Evolutionary conservation across 2,888 invertebrate species (phyloP).

Genomic region (Chelonus formosanus): DNA sequence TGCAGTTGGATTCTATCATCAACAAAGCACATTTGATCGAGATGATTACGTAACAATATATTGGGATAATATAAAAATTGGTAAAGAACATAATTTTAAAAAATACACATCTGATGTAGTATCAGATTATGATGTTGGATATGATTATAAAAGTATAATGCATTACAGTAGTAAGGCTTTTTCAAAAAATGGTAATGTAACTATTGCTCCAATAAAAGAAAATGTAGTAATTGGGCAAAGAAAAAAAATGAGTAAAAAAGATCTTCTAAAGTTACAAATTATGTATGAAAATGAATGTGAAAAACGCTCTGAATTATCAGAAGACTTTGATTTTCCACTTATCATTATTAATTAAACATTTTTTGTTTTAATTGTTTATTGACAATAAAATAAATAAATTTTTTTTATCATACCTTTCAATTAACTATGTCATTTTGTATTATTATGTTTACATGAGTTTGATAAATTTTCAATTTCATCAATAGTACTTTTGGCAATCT

Average conservation of each 20-base stretch:
- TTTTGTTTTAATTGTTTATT: background rate
- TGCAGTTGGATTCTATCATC: constrained; percentile 83
- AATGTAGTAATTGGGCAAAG: constrained; percentile 70
- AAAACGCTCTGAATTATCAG: constrained; percentile 35
- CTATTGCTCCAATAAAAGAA: constrained; percentile 71
- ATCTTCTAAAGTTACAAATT: constrained; percentile 68
- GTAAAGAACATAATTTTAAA: constrained; percentile 71
- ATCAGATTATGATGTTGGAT: constrained; percentile 73
- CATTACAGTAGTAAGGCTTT: constrained; percentile 77
- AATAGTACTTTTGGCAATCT: no score
- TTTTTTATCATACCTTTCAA: no score
- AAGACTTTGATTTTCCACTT: background rate
- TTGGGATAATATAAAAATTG: constrained; percentile 75
- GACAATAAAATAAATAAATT: no score
- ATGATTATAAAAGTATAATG: constrained; percentile 79
- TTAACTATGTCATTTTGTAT: no score
- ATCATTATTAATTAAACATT: background rate
- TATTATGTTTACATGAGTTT: no score
- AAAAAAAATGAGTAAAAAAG: constrained; percentile 69
- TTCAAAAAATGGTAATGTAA: constrained; percentile 73
- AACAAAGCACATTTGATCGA: constrained; percentile 81
- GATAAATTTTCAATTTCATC: no score
- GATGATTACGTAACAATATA: constrained; percentile 79
- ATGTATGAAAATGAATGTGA: constrained; percentile 68
- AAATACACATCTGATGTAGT: constrained; percentile 74